Conservation (phyloP, 2,888 invertebrate genomes). For the Coelinius sp. region DNA sequence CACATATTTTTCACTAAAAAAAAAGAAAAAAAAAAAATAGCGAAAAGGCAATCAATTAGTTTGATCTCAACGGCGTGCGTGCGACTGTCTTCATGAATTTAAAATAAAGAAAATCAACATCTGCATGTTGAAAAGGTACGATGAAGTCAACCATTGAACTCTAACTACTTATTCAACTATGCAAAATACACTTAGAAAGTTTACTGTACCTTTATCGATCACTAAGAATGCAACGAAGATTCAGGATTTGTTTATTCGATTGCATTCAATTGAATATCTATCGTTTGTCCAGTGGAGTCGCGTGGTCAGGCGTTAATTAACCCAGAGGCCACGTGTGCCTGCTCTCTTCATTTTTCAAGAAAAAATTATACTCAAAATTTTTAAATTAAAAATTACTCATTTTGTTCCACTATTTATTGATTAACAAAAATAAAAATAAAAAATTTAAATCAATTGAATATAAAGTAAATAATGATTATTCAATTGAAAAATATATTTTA, state of each 20-base stretch:
- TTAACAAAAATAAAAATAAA: too few relatives aligned
- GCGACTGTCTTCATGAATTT: constrained; percentile 19
- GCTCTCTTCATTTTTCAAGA: constrained; percentile 62
- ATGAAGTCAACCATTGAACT: constrained; percentile 2
- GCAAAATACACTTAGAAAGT: constrained; percentile 15
- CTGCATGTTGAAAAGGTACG: neutral
- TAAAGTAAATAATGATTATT: too few relatives aligned
- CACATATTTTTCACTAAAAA: constrained; percentile 43
- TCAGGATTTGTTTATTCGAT: neutral
- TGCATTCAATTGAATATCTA: constrained; percentile 30
- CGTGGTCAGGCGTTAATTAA: constrained; percentile 56
- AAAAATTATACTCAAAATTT: too few relatives aligned
- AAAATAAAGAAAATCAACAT: constrained; percentile 10
- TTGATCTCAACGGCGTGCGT: constrained; percentile 16
- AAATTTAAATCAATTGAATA: too few relatives aligned
- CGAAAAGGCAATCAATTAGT: constrained; percentile 7
- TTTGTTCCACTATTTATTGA: too few relatives aligned
- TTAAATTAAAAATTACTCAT: too few relatives aligned
- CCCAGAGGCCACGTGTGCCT: constrained; percentile 58
- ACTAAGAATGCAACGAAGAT: constrained; percentile 19
- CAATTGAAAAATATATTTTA: too few relatives aligned
- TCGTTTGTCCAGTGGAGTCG: constrained; percentile 23
- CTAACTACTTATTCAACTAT: constrained; percentile 14
- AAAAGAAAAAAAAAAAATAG: constrained; percentile 43
- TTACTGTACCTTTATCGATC: constrained; percentile 16